Base-by-base conservation (phyloP, 2,888 invertebrate genomes). In the Sinotaia quadrata region DNA sequence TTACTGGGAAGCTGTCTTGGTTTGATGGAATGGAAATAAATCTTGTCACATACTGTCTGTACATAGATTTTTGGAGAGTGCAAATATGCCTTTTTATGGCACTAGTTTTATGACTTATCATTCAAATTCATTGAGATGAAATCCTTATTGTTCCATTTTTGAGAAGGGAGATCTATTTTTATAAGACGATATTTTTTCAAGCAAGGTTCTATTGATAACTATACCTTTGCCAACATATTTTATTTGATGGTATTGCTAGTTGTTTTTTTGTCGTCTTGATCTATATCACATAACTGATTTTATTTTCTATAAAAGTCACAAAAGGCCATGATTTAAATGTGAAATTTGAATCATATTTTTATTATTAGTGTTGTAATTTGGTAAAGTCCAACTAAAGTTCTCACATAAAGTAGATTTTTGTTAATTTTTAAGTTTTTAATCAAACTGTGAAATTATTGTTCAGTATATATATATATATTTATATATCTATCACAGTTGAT, bases 181-280 rank as follows among this genome's bases (percentile, higher is more conserved):
- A 27, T 58, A 58, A 58, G 58, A 58, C 37, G 58, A 36, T 58
- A 58, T 58, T 58, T 58, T 58, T 58, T 58, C 58, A 58, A 58
- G 58, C 58, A 36, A 58, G 58, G 58, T 24, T 58, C 36, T 36
- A 58, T 58, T 58, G 58, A 37, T 36, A 24, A 34, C 41, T 24
- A n/a, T 41, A 24, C 54, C 29, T 52, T 52, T 52, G 52, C 52
- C 52, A 52, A 27, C 8, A 29, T 52, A 29, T 8, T 52, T 52
- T 31, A 52, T 52, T 52, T 41, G 15, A n/a, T 58, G 58, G 58
- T n/a, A 27, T 36, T n/a, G 36, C 24, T 10, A 8, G 2, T 24
- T 5, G 52, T 15, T 18, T 24, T 8, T 24, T 52, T 15, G 8
- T 7, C 24, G 15, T 15, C 27, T 52, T 31, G 29, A 27, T 52